phyloP scores from a whole-genome alignment of 2,888 invertebrate genomes.

The Boloria selene region DNA sequence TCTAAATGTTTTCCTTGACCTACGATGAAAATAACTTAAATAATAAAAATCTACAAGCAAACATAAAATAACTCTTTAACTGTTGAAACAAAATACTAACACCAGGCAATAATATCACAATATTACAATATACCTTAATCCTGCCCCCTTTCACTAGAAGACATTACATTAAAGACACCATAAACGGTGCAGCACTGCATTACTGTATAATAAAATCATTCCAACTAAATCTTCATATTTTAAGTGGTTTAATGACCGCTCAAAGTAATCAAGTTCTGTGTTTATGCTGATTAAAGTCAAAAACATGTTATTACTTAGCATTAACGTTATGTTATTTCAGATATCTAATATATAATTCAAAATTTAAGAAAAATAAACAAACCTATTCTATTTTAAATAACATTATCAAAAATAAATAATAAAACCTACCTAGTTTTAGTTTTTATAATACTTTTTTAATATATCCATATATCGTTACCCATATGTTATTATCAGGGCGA shows the following conservation, averaged over 20 bases:
- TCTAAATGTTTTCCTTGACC: too few species aligned
- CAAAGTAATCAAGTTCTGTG: constrained; percentile 35
- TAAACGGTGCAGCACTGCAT: constrained; percentile 36
- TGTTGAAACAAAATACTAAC: constrained; percentile 34
- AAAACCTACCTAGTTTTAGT: too few species aligned
- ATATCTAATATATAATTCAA: not conserved
- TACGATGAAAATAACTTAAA: too few species aligned
- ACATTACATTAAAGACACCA: constrained; percentile 33
- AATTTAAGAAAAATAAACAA: not conserved
- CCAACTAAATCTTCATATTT: constrained; percentile 39
- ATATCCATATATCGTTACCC: too few species aligned
- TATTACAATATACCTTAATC: constrained; percentile 31
- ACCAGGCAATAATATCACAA: constrained; percentile 33
- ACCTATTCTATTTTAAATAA: not conserved
- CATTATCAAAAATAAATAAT: not conserved
- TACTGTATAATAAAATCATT: constrained; percentile 36
- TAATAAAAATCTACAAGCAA: not conserved
- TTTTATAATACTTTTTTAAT: too few species aligned
- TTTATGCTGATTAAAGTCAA: constrained; percentile 41
- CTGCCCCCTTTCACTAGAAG: constrained; percentile 40
- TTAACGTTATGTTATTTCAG: constrained; percentile 23
- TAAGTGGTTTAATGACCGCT: constrained; percentile 36
- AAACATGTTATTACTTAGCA: constrained; percentile 30
- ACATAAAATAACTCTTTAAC: constrained; percentile 20
- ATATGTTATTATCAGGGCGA: too few species aligned